These are phyloP conservation scores for Myocastor coypus DNA, from an alignment of 2,113 vertebrate species.

Conservation along the genomic window DNA sequence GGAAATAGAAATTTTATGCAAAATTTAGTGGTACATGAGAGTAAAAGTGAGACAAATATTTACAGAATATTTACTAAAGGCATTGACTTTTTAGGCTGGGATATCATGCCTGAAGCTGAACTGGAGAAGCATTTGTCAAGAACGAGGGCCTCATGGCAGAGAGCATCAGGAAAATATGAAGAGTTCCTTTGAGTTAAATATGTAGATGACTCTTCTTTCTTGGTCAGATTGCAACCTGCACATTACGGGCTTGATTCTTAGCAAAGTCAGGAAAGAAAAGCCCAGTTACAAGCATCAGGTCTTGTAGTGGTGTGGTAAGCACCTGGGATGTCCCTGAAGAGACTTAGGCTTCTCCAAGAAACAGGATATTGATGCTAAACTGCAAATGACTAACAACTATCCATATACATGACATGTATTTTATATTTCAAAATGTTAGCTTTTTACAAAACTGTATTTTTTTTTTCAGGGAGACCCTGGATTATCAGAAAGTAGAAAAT, in stretches of 20 bases:
- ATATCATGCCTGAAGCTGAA: neutral
- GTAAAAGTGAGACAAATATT: neutral
- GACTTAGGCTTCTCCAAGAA: neutral
- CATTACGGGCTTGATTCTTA: neutral
- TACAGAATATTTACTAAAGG: neutral
- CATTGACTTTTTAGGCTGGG: neutral
- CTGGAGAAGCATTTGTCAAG: neutral
- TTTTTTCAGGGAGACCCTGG: neutral
- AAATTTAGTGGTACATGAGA: neutral
- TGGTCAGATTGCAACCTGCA: neutral
- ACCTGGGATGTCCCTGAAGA: neutral
- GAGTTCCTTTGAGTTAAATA: neutral
- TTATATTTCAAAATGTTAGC: neutral
- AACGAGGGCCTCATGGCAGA: neutral
- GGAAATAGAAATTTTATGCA: too few species aligned
- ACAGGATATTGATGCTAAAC: neutral
- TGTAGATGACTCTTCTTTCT: neutral
- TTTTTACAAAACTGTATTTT: slow-evolving; percentile 16
- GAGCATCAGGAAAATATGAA: neutral
- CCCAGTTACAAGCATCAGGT: neutral
- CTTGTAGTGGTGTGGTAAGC: neutral
- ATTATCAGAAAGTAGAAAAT: slow-evolving; percentile 10
- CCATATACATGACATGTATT: neutral
- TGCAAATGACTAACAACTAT: neutral
- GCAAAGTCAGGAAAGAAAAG: neutral